These are phyloP conservation scores for Poeciliopsis occidentalis DNA, from an alignment of 2,113 vertebrate genomes.

Conservation along the genomic window DNA sequence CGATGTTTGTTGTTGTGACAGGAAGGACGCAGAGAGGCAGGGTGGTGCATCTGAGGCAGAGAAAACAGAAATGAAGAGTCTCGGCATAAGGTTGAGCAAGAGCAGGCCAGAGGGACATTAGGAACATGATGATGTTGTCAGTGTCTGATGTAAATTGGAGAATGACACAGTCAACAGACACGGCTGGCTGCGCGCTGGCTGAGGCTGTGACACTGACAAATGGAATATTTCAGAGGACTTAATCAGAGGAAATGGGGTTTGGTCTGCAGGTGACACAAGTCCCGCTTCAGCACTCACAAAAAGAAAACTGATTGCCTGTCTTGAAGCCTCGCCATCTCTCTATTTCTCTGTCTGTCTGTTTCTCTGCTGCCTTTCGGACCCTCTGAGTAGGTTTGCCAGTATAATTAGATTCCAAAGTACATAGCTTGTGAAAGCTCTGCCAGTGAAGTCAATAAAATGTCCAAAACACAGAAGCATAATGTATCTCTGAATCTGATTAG, in stretches of 20 bases:
- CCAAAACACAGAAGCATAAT: not conserved
- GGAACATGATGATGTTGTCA: constrained; percentile 84
- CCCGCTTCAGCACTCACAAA: constrained; percentile 86
- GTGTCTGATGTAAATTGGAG: constrained; percentile 89
- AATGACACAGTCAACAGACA: constrained; percentile 93
- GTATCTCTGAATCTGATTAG: not conserved
- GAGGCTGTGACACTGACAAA: constrained; percentile 92
- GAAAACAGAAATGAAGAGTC: constrained; percentile 44
- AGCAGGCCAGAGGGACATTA: constrained; percentile 82
- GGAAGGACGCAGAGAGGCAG: constrained; percentile 10
- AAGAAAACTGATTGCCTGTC: constrained; percentile 88
- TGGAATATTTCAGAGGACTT: constrained; percentile 95
- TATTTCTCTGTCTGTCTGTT: constrained; percentile 33
- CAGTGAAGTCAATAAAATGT: not conserved
- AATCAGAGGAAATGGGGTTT: constrained; percentile 95
- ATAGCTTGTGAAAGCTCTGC: constrained; percentile 4
- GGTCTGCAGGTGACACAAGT: constrained; percentile 90
- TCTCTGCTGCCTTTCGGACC: constrained; percentile 24
- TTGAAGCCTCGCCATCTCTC: constrained; percentile 53
- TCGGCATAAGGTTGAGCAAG: constrained; percentile 60
- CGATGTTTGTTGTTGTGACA: not conserved
- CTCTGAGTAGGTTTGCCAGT: constrained; percentile 40
- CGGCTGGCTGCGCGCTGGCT: constrained; percentile 84
- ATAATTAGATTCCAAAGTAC: constrained; percentile 64
- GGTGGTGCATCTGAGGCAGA: constrained; percentile 11